Evolutionary conservation across 2,797 vertebrate species (phyloP), one percentile per base, ranked within the genome.

Genomic region (Alectoris magna): DNA sequence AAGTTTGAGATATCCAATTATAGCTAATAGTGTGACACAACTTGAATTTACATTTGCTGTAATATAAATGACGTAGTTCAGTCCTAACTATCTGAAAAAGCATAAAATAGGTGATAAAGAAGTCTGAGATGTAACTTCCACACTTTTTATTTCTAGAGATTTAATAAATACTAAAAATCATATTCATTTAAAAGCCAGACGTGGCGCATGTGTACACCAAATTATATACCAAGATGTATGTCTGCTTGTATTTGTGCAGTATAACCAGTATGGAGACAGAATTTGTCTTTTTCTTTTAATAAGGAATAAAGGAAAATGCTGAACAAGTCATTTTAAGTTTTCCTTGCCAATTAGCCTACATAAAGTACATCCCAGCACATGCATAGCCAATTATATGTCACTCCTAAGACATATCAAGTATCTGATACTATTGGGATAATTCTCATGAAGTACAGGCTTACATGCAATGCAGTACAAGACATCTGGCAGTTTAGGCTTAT

Each of bases 31-130:
- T 76, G 18, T 76, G 38, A 55, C 9, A 10, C 22, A 62, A 74
- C 10, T 91, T 84, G 63, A 84, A 82, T 92, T 88, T 92, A 9
- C 34, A 84, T 80, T 74, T 79, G 24, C 17, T 84, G 81, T 81
- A 31, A 38, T 14, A 91, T 14, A 38, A 46, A 71, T 11, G 11
- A 67, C 51, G 13, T 36, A 76, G 5, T 64, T 88, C 77, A 84
- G 14, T 36, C 29, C 38, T 39, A 24, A 4, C 64, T n/a, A 87
- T 34, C 24, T 44, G 64, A 67, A 88, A 91, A 43, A 51, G 5
- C 34, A 16, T 11, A 69, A 17, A 84, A 49, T 19, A 85, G 10
- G 11, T 41, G 36, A 87, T 46, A 91, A 84, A 68, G 56, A 38
- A 55, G 17, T 71, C 49, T 39, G 18, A 73, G 22, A 48, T 76